Evolutionary conservation across 2,888 invertebrate species (phyloP).

Genomic region (Drosophila meridiana): DNA sequence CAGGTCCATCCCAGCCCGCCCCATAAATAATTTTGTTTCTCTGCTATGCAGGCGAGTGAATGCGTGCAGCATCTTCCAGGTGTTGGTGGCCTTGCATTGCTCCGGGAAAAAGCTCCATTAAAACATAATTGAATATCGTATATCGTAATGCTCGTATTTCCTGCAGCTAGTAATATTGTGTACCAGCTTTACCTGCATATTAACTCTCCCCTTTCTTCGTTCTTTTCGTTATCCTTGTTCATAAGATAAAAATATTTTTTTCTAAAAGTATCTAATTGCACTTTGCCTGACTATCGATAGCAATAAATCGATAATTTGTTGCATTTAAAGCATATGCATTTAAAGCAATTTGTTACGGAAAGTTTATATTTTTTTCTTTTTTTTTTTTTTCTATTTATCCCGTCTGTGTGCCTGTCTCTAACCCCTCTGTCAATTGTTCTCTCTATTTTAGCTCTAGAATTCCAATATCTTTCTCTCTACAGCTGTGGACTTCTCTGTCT

Average conservation of each 20-base stretch:
- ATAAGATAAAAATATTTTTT: neutral
- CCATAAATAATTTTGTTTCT: neutral
- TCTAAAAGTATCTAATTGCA: neutral
- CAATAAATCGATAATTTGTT: neutral
- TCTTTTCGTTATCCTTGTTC: neutral
- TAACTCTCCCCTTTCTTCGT: neutral
- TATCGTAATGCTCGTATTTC: conserved; percentile 2
- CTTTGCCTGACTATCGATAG: neutral
- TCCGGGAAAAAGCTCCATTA: neutral
- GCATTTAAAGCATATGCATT: neutral
- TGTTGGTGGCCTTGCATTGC: conserved; percentile 10
- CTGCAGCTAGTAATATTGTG: neutral
- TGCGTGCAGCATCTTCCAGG: neutral
- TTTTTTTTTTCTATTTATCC: too few relatives aligned
- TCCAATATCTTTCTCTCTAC: neutral
- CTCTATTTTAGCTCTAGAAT: neutral
- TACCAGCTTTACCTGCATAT: neutral
- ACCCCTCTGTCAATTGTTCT: neutral
- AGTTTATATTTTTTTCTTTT: too few relatives aligned
- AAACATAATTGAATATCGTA: conserved; percentile 9
- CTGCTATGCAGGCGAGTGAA: neutral
- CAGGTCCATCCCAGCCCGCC: neutral
- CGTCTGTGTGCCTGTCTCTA: neutral
- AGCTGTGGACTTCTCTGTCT: neutral
- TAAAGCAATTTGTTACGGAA: neutral